phyloP scores from a whole-genome alignment of 2,797 vertebrate species.

The Lacerta bilineata region DNA sequence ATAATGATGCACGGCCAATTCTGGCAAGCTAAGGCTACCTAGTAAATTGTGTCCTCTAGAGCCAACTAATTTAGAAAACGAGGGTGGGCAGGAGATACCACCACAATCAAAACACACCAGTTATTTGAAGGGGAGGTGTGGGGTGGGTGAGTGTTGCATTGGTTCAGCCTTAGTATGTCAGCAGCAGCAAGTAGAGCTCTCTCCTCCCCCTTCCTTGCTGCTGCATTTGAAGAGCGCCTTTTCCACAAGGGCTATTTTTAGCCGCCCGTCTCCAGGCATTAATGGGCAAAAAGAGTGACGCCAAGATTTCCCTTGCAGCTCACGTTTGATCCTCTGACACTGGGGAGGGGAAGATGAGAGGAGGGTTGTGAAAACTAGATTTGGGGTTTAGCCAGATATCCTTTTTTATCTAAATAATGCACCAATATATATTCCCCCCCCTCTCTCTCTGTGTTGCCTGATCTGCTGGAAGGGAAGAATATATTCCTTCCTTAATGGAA shows the following conservation, averaged over 20 bases:
- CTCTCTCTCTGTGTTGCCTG: not conserved
- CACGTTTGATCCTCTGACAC: not conserved
- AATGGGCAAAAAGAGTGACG: conserved; percentile 17
- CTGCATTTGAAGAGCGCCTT: not conserved
- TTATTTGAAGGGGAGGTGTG: not conserved
- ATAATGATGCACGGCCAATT: too few species aligned
- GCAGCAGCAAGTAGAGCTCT: not conserved
- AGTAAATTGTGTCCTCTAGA: not conserved
- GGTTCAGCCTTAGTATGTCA: not conserved
- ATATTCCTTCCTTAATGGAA: not conserved
- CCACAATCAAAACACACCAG: not conserved
- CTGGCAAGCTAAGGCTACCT: not conserved
- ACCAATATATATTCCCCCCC: too few species aligned
- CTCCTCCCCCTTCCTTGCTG: not conserved
- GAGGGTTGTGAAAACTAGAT: not conserved
- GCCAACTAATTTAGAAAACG: not conserved
- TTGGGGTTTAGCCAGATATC: not conserved
- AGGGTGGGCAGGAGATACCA: not conserved
- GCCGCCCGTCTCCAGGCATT: conserved; percentile 38
- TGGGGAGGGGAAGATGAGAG: not conserved
- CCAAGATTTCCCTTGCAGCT: not conserved
- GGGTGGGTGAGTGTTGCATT: accelerated
- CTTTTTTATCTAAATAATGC: not conserved
- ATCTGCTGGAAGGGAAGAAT: not conserved
- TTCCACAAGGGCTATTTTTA: conserved; percentile 42